Evolutionary conservation across 2,888 invertebrate genomes (phyloP).

Genomic region (Cordilura impudica): DNA sequence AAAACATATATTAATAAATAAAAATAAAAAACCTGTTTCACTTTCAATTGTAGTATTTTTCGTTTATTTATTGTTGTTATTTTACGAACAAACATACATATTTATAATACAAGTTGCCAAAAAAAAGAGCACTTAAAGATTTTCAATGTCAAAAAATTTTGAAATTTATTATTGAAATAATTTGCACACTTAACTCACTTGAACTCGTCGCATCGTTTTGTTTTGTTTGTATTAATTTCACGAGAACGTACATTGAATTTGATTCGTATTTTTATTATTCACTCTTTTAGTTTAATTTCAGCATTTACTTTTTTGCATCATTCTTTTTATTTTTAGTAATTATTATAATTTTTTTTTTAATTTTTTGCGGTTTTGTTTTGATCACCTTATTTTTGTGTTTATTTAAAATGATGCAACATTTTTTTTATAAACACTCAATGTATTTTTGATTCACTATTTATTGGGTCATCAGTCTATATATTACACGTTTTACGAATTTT

Average conservation of each 20-base stretch:
- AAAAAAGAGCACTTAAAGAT: slow-evolving; percentile 36
- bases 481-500: no score
- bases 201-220: slow-evolving; percentile 10
- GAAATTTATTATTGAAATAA: slow-evolving; percentile 3
- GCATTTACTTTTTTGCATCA: slow-evolving; percentile 6
- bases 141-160: slow-evolving; percentile 56
- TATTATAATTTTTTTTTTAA: neutral
- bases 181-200: slow-evolving; percentile 2
- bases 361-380: slow-evolving; percentile 13
- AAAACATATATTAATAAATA: neutral
- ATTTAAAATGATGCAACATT: slow-evolving; percentile 26
- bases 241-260: no score
- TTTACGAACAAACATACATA: no score
- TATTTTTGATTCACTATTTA: slow-evolving; percentile 13
- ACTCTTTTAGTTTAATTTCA: neutral
- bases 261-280: no score
- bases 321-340: slow-evolving; percentile 6
- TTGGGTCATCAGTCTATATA: slow-evolving; percentile 30
- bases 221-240: neutral
- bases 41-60: neutral
- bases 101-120: slow-evolving; percentile 20
- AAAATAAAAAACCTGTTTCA: slow-evolving; percentile 9
- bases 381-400: slow-evolving; percentile 1
- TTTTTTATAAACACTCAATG: slow-evolving; percentile 26
- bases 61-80: neutral